These are phyloP conservation scores for Ormyrus nitidulus DNA, from an alignment of 2,888 invertebrate species.

Conservation along the genomic window DNA sequence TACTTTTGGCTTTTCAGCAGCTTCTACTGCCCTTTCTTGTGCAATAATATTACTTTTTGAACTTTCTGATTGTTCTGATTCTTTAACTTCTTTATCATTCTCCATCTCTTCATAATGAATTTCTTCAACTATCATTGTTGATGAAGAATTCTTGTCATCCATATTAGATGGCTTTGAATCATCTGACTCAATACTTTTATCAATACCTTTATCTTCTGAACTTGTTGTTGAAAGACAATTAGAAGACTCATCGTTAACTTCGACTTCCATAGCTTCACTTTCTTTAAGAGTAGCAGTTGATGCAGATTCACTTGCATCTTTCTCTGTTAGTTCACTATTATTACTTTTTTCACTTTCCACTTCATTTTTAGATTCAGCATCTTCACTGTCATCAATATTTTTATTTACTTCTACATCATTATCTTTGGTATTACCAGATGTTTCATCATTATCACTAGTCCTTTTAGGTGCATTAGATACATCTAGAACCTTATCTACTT, in stretches of 20 bases:
- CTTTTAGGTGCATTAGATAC: constrained; percentile 13
- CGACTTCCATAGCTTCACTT: constrained; percentile 13
- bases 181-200: constrained; percentile 7
- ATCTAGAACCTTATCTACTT: constrained; percentile 22
- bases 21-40: constrained; percentile 13
- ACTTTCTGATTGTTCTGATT: constrained; percentile 3
- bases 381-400: constrained; percentile 10
- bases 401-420: constrained; percentile 6
- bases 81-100: neutral
- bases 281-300: constrained; percentile 2
- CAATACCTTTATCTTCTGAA: constrained; percentile 1
- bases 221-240: constrained; percentile 8
- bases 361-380: neutral
- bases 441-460: constrained; percentile 8
- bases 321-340: neutral
- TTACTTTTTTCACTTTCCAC: constrained; percentile 2
- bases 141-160: constrained; percentile 8
- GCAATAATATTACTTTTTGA: neutral
- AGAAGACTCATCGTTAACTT: constrained; percentile 22
- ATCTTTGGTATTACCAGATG: constrained; percentile 11
- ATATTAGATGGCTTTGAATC: constrained; percentile 9
- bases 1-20: constrained; percentile 30
- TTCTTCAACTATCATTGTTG: neutral
- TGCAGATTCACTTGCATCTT: neutral
- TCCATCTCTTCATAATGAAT: neutral